Evolutionary conservation across 2,888 invertebrate genomes (phyloP).

Genomic region (Heteromyza rotundicornis): DNA sequence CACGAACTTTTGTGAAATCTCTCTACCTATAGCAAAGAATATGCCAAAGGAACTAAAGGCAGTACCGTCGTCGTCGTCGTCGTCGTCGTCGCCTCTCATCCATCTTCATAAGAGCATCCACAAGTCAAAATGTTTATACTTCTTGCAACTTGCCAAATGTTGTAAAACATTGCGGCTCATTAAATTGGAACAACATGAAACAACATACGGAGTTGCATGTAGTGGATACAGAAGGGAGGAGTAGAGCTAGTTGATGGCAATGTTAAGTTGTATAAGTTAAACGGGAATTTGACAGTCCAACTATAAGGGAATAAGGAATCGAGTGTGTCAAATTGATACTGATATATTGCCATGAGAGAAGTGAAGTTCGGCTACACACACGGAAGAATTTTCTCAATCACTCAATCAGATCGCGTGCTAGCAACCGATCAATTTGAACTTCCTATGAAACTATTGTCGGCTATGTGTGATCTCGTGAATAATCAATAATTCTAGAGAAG

Average conservation of each 20-base stretch:
- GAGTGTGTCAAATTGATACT: slow-evolving; percentile 18
- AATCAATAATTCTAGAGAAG: no score
- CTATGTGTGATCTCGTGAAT: no score
- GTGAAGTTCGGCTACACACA: not conserved
- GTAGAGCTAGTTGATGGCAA: not conserved
- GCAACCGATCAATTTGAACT: slow-evolving; percentile 1
- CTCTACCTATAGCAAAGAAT: not conserved
- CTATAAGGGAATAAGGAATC: slow-evolving; percentile 4
- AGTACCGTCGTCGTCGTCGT: no score
- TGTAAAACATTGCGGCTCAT: slow-evolving; percentile 36
- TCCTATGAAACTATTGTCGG: not conserved
- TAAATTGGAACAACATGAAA: slow-evolving; percentile 17
- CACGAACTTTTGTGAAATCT: not conserved
- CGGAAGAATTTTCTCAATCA: not conserved
- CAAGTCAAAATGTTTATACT: slow-evolving; percentile 25
- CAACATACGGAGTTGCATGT: not conserved
- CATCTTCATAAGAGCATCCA: slow-evolving; percentile 27
- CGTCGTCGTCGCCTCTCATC: slow-evolving; percentile 16
- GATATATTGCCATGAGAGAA: slow-evolving; percentile 12
- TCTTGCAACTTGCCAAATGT: slow-evolving; percentile 12
- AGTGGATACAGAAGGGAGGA: not conserved
- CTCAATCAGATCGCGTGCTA: slow-evolving; percentile 8
- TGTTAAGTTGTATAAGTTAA: not conserved
- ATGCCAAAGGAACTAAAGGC: not conserved
- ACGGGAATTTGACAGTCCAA: slow-evolving; percentile 14